Evolutionary conservation across 2,888 invertebrate genomes (phyloP).

Genomic region (Drosophila formosana): DNA sequence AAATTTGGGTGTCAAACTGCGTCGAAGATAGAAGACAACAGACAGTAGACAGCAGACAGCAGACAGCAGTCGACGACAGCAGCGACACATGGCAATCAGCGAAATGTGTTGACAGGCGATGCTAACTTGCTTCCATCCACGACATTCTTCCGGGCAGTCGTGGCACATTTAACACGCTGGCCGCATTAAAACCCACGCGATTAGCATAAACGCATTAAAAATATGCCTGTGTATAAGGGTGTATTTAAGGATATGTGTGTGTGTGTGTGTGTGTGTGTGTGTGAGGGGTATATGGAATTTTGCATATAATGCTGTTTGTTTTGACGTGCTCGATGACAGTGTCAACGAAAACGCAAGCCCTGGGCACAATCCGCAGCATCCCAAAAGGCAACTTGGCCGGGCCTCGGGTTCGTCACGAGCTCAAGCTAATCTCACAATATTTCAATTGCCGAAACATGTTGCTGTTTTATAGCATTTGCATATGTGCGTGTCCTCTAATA

Average conservation of each 20-base stretch:
- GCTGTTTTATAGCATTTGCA: conserved; percentile 55
- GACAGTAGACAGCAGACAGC: background rate
- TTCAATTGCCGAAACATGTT: conserved; percentile 73
- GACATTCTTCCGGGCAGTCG: conserved; percentile 46
- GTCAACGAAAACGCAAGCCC: conserved; percentile 51
- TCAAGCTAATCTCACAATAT: conserved; percentile 71
- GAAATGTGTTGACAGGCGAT: conserved; percentile 72
- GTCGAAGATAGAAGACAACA: conserved; percentile 31
- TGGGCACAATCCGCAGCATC: conserved; percentile 13
- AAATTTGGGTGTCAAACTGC: conserved; percentile 66
- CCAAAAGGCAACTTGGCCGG: conserved; percentile 45
- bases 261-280: background rate
- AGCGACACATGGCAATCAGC: conserved; percentile 71
- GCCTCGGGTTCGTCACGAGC: conserved; percentile 21
- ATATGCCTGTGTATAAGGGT: conserved; percentile 66
- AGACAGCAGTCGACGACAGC: background rate
- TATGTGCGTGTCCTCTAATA: conserved; percentile 46
- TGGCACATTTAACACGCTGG: conserved; percentile 75
- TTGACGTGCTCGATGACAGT: conserved; percentile 82
- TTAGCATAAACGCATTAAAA: conserved; percentile 84
- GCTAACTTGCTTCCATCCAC: conserved; percentile 1
- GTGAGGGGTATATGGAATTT: conserved; percentile 58
- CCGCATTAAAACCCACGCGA: conserved; percentile 78
- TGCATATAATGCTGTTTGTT: conserved; percentile 82
- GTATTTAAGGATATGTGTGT: conserved; percentile 6